Base-by-base conservation (phyloP, 1,140 invertebrate species). In the Alviniconcha marisindica region DNA sequence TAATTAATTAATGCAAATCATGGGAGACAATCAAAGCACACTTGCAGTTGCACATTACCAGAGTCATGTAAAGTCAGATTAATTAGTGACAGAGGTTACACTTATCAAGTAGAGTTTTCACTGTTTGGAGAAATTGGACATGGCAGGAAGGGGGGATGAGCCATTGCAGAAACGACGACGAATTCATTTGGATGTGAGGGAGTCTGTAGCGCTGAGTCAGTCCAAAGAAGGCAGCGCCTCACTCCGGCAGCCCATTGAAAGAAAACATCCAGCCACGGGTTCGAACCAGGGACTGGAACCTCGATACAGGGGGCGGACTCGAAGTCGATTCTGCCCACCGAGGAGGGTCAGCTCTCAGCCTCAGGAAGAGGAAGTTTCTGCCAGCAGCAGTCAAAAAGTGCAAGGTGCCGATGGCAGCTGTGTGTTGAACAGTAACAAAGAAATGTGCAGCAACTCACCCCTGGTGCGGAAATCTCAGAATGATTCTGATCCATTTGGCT, bases 121-220 rank as follows among this genome's bases (percentile, higher is more conserved):
- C n/a, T n/a, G n/a, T n/a, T n/a, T n/a, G n/a, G n/a, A n/a, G n/a
- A n/a, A n/a, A n/a, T n/a, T n/a, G n/a, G n/a, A n/a, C n/a, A 31
- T 33, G 36, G 36, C 40, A 54, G 15, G n/a, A 38, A n/a, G 1
- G 33, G 56, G 40, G 15, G 33, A 80, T 4, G 4, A 28, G 10
- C 56, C n/a, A 21, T 38, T 24, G 36, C 54, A 24, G 36, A 60
- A 71, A 36, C 7, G 28, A 21, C 48, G 74, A 38, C 31, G 42
- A 38, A 63, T 51, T 42, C 82, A 83, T 28, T 48, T 44, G 36
- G 74, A 40, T 42, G 15, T 76, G 21, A 12, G 36, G 1, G 33
- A 69, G 48, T 54, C 38, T 38, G 51, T 71, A 4, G 12, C 40
- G 36, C 40, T 51, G 7, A 78, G 71, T 76, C 82, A 78, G 76